Conservation (phyloP, 2,888 invertebrate genomes). For the Cryptus viduatorius region DNA sequence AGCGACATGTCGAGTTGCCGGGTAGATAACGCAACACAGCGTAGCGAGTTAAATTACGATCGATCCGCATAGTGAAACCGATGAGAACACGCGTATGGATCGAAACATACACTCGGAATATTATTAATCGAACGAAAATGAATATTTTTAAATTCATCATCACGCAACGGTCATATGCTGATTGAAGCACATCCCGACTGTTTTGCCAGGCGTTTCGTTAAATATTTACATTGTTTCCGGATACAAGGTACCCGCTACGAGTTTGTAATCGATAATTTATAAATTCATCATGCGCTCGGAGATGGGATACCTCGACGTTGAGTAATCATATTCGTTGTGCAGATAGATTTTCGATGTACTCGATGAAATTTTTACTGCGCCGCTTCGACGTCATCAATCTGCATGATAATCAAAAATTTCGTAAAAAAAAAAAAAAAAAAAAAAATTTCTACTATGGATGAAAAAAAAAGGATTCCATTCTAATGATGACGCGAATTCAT, state of each 20-base stretch:
- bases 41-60: not conserved
- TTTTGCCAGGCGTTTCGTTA: constrained; percentile 2
- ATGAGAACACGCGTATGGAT: not conserved
- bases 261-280: constrained; percentile 1
- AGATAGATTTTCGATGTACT: not conserved
- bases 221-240: constrained; percentile 35
- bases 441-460: not conserved
- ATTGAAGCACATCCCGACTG: not conserved
- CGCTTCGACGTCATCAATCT: not conserved
- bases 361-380: not conserved
- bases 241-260: not conserved
- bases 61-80: not conserved
- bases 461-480: not conserved
- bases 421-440: not conserved
- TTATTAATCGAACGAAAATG: not conserved
- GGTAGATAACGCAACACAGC: not conserved
- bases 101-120: not conserved
- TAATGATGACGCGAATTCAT: too few relatives aligned
- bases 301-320: constrained; percentile 1
- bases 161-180: not conserved
- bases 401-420: not conserved
- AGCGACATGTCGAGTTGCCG: not conserved
- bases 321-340: not conserved
- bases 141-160: not conserved
- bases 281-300: not conserved